phyloP scores from a whole-genome alignment of 1,140 invertebrate genomes.

The Zaprionus gabonicus region DNA sequence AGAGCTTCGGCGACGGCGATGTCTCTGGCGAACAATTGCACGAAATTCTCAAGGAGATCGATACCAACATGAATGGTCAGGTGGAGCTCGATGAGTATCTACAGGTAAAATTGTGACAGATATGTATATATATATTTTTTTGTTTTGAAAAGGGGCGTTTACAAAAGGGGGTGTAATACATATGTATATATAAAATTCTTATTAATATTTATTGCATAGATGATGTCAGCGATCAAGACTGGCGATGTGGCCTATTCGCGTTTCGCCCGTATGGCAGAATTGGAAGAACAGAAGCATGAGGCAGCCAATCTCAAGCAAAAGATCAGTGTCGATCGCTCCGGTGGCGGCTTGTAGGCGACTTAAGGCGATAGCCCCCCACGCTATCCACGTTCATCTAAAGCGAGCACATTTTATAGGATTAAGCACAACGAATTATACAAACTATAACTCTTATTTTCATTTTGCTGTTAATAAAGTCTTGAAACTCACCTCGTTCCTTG shows the following conservation, averaged over 20 bases:
- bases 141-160: background rate
- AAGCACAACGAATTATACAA: constrained; percentile 58
- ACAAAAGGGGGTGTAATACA: background rate
- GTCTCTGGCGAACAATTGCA: constrained; percentile 98
- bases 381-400: constrained; percentile 29
- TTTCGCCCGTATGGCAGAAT: constrained; percentile 95
- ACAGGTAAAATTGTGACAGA: constrained; percentile 89
- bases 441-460: constrained; percentile 53
- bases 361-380: constrained; percentile 47
- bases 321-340: constrained; percentile 96
- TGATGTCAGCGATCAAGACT: constrained; percentile 98
- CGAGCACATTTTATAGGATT: constrained; percentile 56
- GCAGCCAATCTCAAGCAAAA: constrained; percentile 90
- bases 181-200: background rate
- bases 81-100: constrained; percentile 99
- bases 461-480: constrained; percentile 78
- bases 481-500: constrained; percentile 40
- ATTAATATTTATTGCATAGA: constrained; percentile 86
- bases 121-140: background rate
- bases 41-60: constrained; percentile 98
- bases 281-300: constrained; percentile 93
- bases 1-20: constrained; percentile 94
- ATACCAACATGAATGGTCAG: constrained; percentile 99
- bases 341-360: constrained; percentile 93
- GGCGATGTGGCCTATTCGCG: constrained; percentile 95